Evolutionary conservation across 2,888 invertebrate species (phyloP), one percentile per base, ranked within the genome.

Genomic region (Stratiomys singularior): DNA sequence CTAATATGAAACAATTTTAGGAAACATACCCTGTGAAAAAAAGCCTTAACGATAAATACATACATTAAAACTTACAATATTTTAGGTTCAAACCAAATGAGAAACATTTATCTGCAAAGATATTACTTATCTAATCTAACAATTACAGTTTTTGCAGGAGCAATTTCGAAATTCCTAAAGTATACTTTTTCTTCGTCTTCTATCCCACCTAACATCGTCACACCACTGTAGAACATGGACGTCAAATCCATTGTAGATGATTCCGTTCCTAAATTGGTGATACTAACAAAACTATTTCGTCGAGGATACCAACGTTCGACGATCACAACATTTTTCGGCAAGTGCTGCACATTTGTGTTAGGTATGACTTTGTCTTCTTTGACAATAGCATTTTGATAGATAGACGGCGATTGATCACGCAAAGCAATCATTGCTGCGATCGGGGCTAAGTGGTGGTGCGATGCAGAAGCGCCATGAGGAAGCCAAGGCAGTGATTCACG

Each of bases 281-380:
- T 90, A 79, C 93, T 91, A 0, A 94, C 92, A 83, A 92, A 94
- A 0, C 93, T 91, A 83, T 93, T 93, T 78, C 93, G 89, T 18
- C 95, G 89, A 0, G 95, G 95, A 85, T 92, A 95, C 90, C 92
- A 93, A 64, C 95, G 89, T 83, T 95, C 94, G 67, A 92, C 86
- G 21, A 94, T 90, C 1, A 95, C 87, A 64, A 95, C 89, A 82
- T 92, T 90, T 63, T 91, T 89, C 52, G 89, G 88, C 28, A 90
- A 89, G 83, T 91, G 90, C 78, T 92, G 90, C 76, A 94, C 89
- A 81, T 91, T 92, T 79, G 92, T 91, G 85, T 93, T 95, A 23
- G 91, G 90, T 67, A 89, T 86, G 76, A 89, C 88, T 79, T 88
- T 88, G 0, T 91, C 91, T 66, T 92, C 90, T 83, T 93, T 94